Evolutionary conservation across 2,888 invertebrate genomes (phyloP), one percentile per base, ranked within the genome.

Genomic region (Scaptomyza cyrtandrae): DNA sequence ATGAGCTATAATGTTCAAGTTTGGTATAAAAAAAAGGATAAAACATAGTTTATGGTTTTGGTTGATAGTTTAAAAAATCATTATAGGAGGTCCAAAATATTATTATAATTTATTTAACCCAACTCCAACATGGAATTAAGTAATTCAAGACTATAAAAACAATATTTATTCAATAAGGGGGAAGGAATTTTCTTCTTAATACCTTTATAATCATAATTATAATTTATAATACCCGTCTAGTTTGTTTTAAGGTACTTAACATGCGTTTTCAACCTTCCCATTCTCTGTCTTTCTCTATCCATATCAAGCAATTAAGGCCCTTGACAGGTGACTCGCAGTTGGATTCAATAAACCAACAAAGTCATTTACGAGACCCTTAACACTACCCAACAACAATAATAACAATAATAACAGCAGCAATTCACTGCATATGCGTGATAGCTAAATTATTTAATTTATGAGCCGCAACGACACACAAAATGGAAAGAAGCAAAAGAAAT

Each of bases 361-460:
- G 72, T 78, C 72, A 82, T 80, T 85, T 78, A 74, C 72, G 81
- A 75, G 73, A 60, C 80, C 75, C 75, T 88, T 87, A 74, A 74
- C 82, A 79, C 82, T 58, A 78, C 60, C 48, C 48, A 55, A 43
- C 35, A 45, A 31, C 56, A 71, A 71, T 48, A 57, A 49, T 11
- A 19, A 41, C 27, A 27, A 19, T 19, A 19, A 19, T 19, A 19
- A 58, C n/a, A 57, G 46, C 58, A 71, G 53, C 59, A 56, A 45
- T 50, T 52, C 66, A 54, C 24, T 39, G 58, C 48, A 56, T 57
- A 62, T 62, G 41, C 50, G 50, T 57, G 50, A 69, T 69, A 71
- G 67, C 62, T 86, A 75, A 86, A 88, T 85, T 88, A 88, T 88
- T 78, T 84, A 88, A 88, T 85, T 85, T 88, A 85, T 77, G 85